Evolutionary conservation across 2,888 invertebrate species (phyloP).

Genomic region (Adelphocoris suturalis): DNA sequence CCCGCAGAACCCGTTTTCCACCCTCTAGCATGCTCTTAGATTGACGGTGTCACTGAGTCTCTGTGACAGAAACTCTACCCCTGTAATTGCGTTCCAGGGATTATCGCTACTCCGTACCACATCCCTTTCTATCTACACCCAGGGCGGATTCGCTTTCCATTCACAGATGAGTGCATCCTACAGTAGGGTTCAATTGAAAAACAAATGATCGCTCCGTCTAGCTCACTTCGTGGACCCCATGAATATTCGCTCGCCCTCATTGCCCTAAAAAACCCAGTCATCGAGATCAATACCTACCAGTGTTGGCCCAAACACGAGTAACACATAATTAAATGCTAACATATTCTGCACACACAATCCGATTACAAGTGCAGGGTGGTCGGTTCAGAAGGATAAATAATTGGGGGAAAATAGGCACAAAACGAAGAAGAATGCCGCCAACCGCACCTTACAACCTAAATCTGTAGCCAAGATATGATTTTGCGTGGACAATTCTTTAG

Average conservation of each 20-base stretch:
- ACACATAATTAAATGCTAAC: too few relatives aligned
- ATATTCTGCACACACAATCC: too few relatives aligned
- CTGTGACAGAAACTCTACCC: constrained; percentile 7
- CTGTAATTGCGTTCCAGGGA: constrained; percentile 42
- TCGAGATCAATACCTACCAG: too few relatives aligned
- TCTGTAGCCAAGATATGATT: too few relatives aligned
- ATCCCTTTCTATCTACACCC: background rate
- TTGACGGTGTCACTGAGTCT: constrained; percentile 1
- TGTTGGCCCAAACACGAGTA: too few relatives aligned
- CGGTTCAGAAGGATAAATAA: too few relatives aligned
- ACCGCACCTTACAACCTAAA: too few relatives aligned
- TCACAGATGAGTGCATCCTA: constrained; percentile 35
- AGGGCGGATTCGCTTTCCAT: constrained; percentile 7
- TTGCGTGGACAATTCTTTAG: too few relatives aligned
- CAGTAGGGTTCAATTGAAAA: constrained; percentile 26
- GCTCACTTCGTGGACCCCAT: background rate
- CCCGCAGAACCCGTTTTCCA: background rate
- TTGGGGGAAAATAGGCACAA: too few relatives aligned
- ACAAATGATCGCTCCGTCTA: constrained; percentile 16
- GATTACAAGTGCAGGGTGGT: too few relatives aligned
- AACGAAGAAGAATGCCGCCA: too few relatives aligned
- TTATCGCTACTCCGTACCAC: background rate
- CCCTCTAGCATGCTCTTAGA: background rate
- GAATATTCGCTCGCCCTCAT: background rate
- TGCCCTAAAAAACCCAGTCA: too few relatives aligned